These are phyloP conservation scores for Tachycineta bicolor DNA, from an alignment of 2,113 vertebrate species.

Conservation along the genomic window DNA sequence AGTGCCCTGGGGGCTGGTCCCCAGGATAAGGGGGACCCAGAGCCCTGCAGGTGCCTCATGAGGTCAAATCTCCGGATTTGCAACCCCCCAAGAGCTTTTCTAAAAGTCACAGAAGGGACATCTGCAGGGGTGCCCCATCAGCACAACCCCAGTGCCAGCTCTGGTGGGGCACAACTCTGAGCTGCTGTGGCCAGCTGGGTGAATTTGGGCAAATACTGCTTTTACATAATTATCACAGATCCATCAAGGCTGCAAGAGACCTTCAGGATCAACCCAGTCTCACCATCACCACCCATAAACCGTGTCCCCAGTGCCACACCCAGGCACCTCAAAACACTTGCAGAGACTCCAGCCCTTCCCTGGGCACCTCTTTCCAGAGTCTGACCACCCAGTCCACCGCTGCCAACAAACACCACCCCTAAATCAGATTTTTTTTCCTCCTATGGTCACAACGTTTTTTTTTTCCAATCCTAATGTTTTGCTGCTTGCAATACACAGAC, in stretches of 20 bases:
- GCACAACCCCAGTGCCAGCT: neutral
- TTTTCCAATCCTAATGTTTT: neutral
- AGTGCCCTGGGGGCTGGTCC: neutral
- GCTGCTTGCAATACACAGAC: neutral
- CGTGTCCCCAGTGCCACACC: neutral
- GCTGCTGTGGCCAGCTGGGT: neutral
- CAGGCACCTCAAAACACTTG: no score
- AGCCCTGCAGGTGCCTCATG: rapidly evolving
- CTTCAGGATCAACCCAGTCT: no score
- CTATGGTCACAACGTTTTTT: rapidly evolving
- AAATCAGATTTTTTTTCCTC: rapidly evolving
- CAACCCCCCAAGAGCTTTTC: rapidly evolving
- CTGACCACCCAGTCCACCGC: neutral
- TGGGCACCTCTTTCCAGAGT: neutral
- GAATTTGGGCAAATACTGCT: neutral
- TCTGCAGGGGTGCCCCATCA: neutral
- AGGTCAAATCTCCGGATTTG: rapidly evolving
- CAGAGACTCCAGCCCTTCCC: neutral
- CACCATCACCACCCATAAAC: neutral
- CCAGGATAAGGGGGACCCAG: no score
- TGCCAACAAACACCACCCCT: neutral
- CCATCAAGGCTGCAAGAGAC: neutral
- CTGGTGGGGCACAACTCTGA: neutral
- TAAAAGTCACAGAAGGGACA: rapidly evolving
- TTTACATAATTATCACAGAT: neutral